Percentiles rank a stretch among this genome's conserved stretches.
Evolutionary conservation across 2,888 invertebrate species (phyloP).

Genomic region (Sesia apiformis): DNA sequence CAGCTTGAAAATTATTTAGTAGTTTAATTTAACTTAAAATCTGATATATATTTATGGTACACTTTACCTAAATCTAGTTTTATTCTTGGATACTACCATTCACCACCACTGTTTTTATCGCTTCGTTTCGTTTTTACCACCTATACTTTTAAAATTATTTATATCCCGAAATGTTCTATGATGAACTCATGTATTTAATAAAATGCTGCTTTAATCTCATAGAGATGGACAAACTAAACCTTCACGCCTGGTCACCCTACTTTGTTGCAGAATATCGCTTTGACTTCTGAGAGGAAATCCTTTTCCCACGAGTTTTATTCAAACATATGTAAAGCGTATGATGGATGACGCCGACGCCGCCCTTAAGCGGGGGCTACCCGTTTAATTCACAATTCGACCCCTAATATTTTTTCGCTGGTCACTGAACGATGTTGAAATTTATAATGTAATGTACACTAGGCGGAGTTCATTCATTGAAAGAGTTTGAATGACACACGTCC

Average conservation of each 20-base stretch:
- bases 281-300: constrained; percentile 73
- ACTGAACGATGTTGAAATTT: constrained; percentile 57
- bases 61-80: too few relatives aligned
- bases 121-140: too few relatives aligned
- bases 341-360: constrained; percentile 65
- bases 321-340: constrained; percentile 76
- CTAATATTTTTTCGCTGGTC: constrained; percentile 65
- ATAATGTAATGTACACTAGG: constrained; percentile 62
- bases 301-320: constrained; percentile 76
- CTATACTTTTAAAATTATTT: too few relatives aligned
- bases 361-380: constrained; percentile 53
- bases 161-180: too few relatives aligned
- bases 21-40: too few relatives aligned
- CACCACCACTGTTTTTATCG: too few relatives aligned
- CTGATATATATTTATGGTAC: too few relatives aligned
- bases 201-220: too few relatives aligned
- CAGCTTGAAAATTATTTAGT: too few relatives aligned
- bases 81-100: too few relatives aligned
- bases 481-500: constrained; percentile 64
- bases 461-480: constrained; percentile 36
- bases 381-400: constrained; percentile 70
- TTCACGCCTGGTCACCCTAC: constrained; percentile 32
- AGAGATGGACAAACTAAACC: too few relatives aligned
- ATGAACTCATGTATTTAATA: too few relatives aligned
- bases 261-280: constrained; percentile 47